These are phyloP conservation scores for Ellobius talpinus DNA, from an alignment of 2,113 vertebrate species.

Conservation along the genomic window DNA sequence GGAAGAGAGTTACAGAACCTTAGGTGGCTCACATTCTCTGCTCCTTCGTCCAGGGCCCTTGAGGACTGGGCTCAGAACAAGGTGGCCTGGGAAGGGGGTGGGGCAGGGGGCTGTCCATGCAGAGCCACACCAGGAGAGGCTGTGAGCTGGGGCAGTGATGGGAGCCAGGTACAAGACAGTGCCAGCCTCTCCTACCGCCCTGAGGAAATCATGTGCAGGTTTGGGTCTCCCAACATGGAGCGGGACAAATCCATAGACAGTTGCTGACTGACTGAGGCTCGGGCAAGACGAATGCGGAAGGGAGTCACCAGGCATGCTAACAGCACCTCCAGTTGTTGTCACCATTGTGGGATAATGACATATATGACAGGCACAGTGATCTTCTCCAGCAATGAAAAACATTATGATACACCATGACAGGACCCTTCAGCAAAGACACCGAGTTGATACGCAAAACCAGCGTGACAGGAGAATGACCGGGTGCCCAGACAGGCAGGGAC, in stretches of 20 bases:
- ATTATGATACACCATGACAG: not conserved
- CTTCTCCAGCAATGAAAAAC: not conserved
- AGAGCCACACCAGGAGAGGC: not conserved
- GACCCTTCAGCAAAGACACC: not conserved
- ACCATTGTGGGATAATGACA: not conserved
- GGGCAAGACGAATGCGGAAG: no score
- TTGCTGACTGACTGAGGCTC: not conserved
- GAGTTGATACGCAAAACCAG: not conserved
- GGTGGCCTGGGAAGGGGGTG: not conserved
- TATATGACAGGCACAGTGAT: not conserved
- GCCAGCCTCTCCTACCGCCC: no score
- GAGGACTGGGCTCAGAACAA: not conserved
- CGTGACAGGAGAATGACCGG: not conserved
- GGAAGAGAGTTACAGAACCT: not conserved
- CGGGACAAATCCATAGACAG: no score
- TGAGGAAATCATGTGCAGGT: rapidly evolving
- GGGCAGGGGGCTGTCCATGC: not conserved
- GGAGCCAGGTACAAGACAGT: not conserved
- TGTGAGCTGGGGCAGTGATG: no score
- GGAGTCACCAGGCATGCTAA: rapidly evolving
- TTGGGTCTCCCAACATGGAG: not conserved
- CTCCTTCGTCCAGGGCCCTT: not conserved
- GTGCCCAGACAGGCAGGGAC: not conserved
- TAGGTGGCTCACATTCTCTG: not conserved
- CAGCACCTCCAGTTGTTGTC: not conserved